These are phyloP conservation scores for Motacilla alba DNA, from an alignment of 2,113 vertebrate genomes.

Conservation along the genomic window DNA sequence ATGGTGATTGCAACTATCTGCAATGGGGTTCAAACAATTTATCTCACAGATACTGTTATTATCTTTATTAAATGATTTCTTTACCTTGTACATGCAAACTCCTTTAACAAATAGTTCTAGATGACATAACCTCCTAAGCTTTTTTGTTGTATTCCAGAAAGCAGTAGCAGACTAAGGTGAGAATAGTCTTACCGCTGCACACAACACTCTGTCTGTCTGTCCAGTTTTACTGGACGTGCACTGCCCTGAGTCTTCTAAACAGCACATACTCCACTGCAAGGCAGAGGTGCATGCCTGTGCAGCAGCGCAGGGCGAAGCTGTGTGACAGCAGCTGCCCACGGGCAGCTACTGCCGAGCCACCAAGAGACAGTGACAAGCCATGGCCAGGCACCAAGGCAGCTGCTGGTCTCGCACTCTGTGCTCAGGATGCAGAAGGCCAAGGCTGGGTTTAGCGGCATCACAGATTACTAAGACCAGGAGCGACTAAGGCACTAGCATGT, in stretches of 20 bases:
- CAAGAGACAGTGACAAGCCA: fast-evolving
- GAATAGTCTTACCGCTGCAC: background rate
- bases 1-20: background rate
- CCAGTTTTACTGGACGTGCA: background rate
- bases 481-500: background rate
- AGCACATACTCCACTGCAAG: fast-evolving
- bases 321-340: background rate
- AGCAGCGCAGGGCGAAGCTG: fast-evolving
- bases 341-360: background rate
- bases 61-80: background rate
- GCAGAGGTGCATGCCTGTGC: background rate
- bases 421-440: background rate
- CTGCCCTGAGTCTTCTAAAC: background rate
- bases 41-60: background rate
- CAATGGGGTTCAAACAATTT: background rate
- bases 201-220: background rate
- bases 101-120: background rate
- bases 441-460: background rate
- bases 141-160: background rate
- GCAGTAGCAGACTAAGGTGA: background rate
- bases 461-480: background rate
- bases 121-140: background rate
- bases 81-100: background rate
- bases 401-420: background rate
- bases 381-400: background rate